Evolutionary conservation across 1,140 invertebrate species (phyloP), one percentile per base, ranked within the genome.

Genomic region (Drosophila asahinai): DNA sequence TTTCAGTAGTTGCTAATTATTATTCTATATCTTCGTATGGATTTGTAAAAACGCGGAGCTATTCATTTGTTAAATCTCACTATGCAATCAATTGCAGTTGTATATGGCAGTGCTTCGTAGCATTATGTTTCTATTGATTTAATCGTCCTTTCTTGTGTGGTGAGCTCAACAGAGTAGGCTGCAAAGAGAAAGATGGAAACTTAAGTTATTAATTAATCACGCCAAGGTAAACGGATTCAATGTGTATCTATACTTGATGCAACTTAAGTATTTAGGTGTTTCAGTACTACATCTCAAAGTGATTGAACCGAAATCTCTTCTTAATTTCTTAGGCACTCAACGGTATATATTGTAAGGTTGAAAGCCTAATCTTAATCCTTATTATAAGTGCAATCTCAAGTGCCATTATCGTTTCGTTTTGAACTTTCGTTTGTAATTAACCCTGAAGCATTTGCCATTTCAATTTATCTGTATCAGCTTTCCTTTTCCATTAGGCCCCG

Each of bases 91-190:
- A 42, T 89, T 89, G 45, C 48, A 75, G 49, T 70, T 62, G 73
- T 68, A 71, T 80, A 67, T 89, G 83, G 83, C 83, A 86, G 83
- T 86, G 83, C 84, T 66, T 74, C 27, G 80, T 86, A 86, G 83
- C 83, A 74, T 68, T 78, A 45, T 51, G 38, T 80, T 77, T 65
- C 83, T 89, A 83, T 80, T 87, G 72, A 89, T 68, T 66, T 62
- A 62, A 71, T 74, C 74, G 64, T 40, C 43, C 42, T 19, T 57
- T 60, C 25, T 55, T 15, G 3, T 38, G 40, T 42, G 33, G 15
- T 64, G 49, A 68, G 74, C 65, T 48, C 81, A 80, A 62, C 47
- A 72, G 62, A 66, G 58, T 52, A 14, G 43, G 27, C 83, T 86
- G 79, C 0, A 81, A 81, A 11, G n/a, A 43, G 9, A 27, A 9